A percentile compares a stretch with the other conserved stretches of the same genome.
These are phyloP conservation scores for Tringa solitaria DNA, from an alignment of 2,113 vertebrate genomes.

Conservation along the genomic window DNA sequence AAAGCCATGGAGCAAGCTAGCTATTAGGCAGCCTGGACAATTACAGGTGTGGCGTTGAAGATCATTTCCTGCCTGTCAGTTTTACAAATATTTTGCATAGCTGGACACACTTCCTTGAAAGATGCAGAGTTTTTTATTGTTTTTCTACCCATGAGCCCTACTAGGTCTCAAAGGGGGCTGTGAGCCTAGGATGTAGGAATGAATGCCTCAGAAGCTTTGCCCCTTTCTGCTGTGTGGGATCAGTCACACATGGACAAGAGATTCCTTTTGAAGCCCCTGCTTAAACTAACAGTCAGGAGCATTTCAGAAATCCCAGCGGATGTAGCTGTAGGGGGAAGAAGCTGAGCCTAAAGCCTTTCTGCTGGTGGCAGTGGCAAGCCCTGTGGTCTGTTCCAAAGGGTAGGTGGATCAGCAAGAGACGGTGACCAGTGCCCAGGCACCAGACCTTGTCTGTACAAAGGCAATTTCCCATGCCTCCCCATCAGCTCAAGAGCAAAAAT, in stretches of 20 bases:
- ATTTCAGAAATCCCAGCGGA: background rate
- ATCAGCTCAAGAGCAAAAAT: background rate
- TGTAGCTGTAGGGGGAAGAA: background rate
- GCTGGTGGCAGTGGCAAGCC: background rate
- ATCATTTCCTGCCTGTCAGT: background rate
- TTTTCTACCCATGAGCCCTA: background rate
- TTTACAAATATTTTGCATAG: background rate
- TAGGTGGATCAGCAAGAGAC: rapidly evolving
- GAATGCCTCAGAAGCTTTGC: background rate
- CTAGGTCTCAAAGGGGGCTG: background rate
- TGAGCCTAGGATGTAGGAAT: background rate
- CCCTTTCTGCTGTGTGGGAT: background rate
- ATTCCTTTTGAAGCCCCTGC: background rate
- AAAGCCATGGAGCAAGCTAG: background rate
- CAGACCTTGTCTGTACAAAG: no score
- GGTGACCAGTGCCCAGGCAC: no score
- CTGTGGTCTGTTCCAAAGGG: rapidly evolving
- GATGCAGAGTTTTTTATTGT: background rate
- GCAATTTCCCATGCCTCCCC: background rate
- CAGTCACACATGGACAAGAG: background rate
- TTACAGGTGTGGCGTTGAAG: background rate
- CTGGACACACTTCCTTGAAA: background rate
- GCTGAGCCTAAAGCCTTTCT: background rate
- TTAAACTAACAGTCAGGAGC: background rate
- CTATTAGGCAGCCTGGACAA: slow-evolving; percentile 1